phyloP scores from a whole-genome alignment of 2,888 invertebrate species.

The Pimpla rufipes region DNA sequence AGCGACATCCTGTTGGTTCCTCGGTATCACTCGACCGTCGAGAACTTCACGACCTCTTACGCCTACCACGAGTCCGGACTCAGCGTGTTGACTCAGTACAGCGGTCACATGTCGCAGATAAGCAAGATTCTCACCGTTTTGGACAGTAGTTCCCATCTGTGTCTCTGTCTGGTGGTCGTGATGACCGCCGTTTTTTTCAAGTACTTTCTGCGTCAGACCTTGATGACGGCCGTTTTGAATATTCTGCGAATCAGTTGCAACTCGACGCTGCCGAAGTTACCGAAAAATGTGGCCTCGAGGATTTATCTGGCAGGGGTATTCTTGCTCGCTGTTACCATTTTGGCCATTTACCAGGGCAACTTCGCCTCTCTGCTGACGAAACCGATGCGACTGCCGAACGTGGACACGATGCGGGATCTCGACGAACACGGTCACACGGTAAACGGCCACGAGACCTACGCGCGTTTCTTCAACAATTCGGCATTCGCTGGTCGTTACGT shows the following conservation, averaged over 20 bases:
- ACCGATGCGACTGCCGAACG: not conserved
- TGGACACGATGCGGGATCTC: conserved; percentile 11
- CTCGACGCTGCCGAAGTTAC: not conserved
- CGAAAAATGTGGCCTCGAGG: not conserved
- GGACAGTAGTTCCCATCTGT: not conserved
- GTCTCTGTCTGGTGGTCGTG: not conserved
- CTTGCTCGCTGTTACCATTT: not conserved
- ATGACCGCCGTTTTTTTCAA: not conserved
- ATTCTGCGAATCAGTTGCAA: not conserved
- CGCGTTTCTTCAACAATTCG: not conserved
- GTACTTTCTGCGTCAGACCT: not conserved
- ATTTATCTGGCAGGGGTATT: conserved; percentile 17
- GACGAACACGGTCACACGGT: not conserved
- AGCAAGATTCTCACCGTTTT: not conserved
- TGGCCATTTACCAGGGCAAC: not conserved
- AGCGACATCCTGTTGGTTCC: not conserved
- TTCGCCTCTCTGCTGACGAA: conserved; percentile 18
- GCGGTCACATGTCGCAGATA: not conserved
- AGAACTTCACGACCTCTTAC: not conserved
- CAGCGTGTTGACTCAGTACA: not conserved
- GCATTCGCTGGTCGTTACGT: not conserved
- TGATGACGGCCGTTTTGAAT: not conserved
- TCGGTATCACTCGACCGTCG: no score
- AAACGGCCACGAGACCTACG: not conserved
- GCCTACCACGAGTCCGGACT: not conserved